Evolutionary conservation across 2,113 vertebrate genomes (phyloP).

Genomic region (Rhinolophus ferrumequinum): DNA sequence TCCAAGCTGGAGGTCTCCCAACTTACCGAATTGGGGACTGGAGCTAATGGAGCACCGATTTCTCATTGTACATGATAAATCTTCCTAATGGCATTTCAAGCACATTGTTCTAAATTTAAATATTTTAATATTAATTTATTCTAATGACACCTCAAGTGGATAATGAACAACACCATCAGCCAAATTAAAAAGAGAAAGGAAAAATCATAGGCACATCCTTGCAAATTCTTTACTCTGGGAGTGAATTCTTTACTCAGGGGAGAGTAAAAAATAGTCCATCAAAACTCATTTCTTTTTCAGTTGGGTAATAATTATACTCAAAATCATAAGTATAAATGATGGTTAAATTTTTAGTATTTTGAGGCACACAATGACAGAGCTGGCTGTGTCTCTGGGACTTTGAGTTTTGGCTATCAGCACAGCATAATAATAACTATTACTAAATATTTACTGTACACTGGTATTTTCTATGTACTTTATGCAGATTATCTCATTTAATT

Average conservation of each 20-base stretch:
- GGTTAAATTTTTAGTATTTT: not conserved
- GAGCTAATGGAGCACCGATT: constrained; percentile 55
- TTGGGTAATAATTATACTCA: not conserved
- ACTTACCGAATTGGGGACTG: not conserved
- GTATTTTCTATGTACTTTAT: not conserved
- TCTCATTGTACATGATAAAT: constrained; percentile 69
- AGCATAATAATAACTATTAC: not conserved
- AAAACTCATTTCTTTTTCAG: constrained; percentile 11
- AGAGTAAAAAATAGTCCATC: not conserved
- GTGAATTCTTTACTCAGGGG: not conserved
- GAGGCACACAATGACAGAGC: not conserved
- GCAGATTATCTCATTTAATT: not conserved
- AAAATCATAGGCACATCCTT: constrained; percentile 30
- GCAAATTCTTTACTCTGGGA: not conserved
- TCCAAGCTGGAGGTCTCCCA: not conserved
- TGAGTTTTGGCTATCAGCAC: not conserved
- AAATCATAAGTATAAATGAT: not conserved
- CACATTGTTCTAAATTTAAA: constrained; percentile 73
- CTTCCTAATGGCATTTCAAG: constrained; percentile 66
- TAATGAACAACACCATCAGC: constrained; percentile 64
- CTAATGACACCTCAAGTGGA: constrained; percentile 63
- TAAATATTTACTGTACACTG: not conserved
- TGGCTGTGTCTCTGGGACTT: not conserved
- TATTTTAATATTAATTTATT: constrained; percentile 82
- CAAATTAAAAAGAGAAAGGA: constrained; percentile 57